These are phyloP conservation scores for Zootermopsis nevadensis DNA, from an alignment of 2,888 invertebrate genomes.

Conservation along the genomic window DNA sequence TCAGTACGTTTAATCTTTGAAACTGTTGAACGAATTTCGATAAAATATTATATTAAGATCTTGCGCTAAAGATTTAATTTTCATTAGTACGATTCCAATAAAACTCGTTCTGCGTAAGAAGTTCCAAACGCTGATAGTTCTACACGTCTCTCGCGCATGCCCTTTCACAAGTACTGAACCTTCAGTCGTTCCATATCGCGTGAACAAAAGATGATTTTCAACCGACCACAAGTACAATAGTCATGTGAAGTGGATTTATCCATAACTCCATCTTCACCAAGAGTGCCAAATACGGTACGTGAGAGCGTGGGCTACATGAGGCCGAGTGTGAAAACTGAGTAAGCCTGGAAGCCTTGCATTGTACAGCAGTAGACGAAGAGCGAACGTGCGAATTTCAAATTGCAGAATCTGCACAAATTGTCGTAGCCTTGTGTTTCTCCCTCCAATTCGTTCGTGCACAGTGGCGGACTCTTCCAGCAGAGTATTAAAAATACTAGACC, in stretches of 20 bases:
- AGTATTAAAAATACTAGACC: neutral
- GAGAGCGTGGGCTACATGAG: neutral
- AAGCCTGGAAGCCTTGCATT: conserved; percentile 2
- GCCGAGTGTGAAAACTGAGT: neutral
- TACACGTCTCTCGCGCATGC: no score
- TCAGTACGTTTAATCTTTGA: no score
- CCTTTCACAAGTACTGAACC: no score
- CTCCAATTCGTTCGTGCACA: neutral
- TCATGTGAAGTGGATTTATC: neutral
- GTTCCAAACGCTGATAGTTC: no score
- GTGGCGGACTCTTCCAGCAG: neutral
- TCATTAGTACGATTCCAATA: no score
- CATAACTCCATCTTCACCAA: neutral
- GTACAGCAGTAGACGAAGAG: neutral
- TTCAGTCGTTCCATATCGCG: no score
- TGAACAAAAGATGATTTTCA: neutral
- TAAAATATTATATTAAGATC: no score
- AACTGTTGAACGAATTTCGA: no score
- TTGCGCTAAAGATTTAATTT: no score
- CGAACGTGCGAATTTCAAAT: neutral
- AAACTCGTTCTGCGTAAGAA: no score
- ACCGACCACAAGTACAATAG: neutral
- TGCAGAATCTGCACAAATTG: conserved; percentile 16
- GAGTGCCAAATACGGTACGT: neutral
- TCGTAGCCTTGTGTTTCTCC: neutral